Evolutionary conservation across 2,113 vertebrate genomes (phyloP), one percentile per base, ranked within the genome.

Genomic region (Ophiodon elongatus): DNA sequence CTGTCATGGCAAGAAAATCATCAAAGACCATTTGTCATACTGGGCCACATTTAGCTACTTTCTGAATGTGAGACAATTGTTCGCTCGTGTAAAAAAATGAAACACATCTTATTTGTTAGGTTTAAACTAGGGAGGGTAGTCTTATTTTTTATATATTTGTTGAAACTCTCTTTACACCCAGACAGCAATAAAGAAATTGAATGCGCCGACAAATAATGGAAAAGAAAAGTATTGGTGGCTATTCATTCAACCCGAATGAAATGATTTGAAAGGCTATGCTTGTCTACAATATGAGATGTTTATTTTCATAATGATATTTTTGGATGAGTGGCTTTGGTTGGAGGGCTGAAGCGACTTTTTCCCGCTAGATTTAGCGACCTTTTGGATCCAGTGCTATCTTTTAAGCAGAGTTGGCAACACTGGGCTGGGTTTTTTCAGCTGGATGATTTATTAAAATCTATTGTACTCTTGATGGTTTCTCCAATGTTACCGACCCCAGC

Each of bases 301-400:
- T 57, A 14, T 29, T 25, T n/a, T 23, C 52, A 57, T 57, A 29
- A 29, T 57, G 56, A 14, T 57, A 29, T 57, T 57, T 29, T 29
- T 29, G 56, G 56, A 15, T 57, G 56, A 57, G 56, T 57, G 56
- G 56, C 56, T 57, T 57, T 57, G 56, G 11, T 57, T 57, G 56
- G 56, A 27, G 56, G 54, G 56, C 56, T 57, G 56, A 57, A 14
- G 11, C 27, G 27, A 29, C 54, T 10, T 59, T 59, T 59, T 59
- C 57, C 25, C 27, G 7, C 6, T 60, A 31, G 57, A 60, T 33
- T 33, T 19, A 19, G 29, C 27, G 57, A 60, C 57, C 29, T 60
- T 45, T 60, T 60, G 57, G 57, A 19, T 29, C 15, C 8, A 8
- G 57, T 31, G 57, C 57, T 45, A 10, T 45, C 43, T 15, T 45